Evolutionary conservation across 2,888 invertebrate species (phyloP).

Genomic region (Morpho helenor): DNA sequence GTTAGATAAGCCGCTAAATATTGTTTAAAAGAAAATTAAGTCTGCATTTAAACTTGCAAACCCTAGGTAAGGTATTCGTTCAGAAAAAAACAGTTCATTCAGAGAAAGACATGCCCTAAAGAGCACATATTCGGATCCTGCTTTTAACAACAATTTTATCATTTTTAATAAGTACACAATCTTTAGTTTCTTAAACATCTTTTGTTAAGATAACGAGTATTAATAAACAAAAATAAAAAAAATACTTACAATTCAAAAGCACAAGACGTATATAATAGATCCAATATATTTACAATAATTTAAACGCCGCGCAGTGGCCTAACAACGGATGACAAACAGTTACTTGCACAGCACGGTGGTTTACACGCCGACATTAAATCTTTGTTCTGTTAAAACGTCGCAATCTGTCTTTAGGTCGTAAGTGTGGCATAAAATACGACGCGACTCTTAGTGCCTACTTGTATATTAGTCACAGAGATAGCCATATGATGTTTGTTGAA

Average conservation of each 20-base stretch:
- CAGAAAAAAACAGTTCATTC: too few species aligned
- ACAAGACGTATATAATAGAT: slow-evolving; percentile 2
- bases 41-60: too few species aligned
- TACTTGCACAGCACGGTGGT: slow-evolving; percentile 24
- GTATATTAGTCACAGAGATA: slow-evolving; percentile 1
- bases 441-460: slow-evolving; percentile 26
- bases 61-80: too few species aligned
- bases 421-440: slow-evolving; percentile 34
- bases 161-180: too few species aligned
- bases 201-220: too few species aligned
- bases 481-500: background rate
- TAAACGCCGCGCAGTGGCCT: slow-evolving; percentile 4
- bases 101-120: too few species aligned
- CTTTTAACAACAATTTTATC: too few species aligned
- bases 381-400: slow-evolving; percentile 30
- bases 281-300: slow-evolving; percentile 11
- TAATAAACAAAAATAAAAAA: background rate
- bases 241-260: background rate
- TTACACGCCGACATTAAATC: slow-evolving; percentile 27
- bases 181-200: too few species aligned
- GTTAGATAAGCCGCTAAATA: too few species aligned
- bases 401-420: slow-evolving; percentile 36
- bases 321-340: slow-evolving; percentile 25
- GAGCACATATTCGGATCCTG: too few species aligned
- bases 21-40: too few species aligned